A percentile compares a stretch with the other conserved stretches of the same genome.
phyloP scores from a whole-genome alignment of 2,888 invertebrate species.

The Koerneria pararmatus region DNA sequence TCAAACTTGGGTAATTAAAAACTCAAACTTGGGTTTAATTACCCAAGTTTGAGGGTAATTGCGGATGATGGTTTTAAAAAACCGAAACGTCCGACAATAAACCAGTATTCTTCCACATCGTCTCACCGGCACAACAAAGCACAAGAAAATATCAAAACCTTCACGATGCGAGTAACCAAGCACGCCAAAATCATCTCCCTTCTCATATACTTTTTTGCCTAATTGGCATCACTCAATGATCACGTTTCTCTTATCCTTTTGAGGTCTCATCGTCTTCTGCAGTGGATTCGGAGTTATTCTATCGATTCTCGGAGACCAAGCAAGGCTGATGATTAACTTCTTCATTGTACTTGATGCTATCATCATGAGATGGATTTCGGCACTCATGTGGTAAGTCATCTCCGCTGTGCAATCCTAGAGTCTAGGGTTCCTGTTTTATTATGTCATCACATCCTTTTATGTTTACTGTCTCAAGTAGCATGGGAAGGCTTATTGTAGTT shows the following conservation, averaged over 20 bases:
- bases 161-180: conserved; percentile 11
- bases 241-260: conserved; percentile 16
- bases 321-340: conserved; percentile 76
- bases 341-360: conserved; percentile 84
- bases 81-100: too few species aligned
- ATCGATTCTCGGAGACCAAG: conserved; percentile 76
- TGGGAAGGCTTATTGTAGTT: background rate
- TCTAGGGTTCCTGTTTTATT: background rate
- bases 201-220: background rate
- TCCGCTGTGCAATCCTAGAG: background rate
- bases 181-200: too few species aligned
- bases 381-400: conserved; percentile 77
- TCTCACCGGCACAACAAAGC: too few species aligned
- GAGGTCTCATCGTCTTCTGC: conserved; percentile 86
- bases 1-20: too few species aligned
- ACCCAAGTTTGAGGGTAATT: too few species aligned
- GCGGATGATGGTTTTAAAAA: too few species aligned
- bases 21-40: too few species aligned
- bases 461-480: background rate
- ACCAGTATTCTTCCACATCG: too few species aligned
- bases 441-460: background rate
- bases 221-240: background rate
- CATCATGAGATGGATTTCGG: conserved; percentile 84
- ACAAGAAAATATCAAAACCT: conserved; percentile 6
- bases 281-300: conserved; percentile 81